phyloP scores from a whole-genome alignment of 2,888 invertebrate species.

The Eristalis pertinax region DNA sequence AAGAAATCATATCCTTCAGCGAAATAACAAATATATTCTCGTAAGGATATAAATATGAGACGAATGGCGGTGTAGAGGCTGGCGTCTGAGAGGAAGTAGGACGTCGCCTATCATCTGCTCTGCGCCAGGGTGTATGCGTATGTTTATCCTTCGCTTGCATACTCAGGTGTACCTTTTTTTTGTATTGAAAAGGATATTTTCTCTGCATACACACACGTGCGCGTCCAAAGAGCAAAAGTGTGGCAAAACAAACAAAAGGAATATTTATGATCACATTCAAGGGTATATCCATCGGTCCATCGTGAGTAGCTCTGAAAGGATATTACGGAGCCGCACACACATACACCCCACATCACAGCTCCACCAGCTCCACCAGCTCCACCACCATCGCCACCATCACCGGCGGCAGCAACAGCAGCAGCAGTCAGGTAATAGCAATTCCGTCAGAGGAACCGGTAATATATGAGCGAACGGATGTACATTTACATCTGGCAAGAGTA shows the following conservation, averaged over 20 bases:
- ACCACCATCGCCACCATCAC: neutral
- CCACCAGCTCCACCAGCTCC: neutral
- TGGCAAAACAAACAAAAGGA: constrained; percentile 25
- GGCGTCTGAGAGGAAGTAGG: neutral
- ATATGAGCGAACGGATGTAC: constrained; percentile 27
- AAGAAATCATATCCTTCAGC: constrained; percentile 47
- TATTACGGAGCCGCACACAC: constrained; percentile 27
- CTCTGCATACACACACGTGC: neutral
- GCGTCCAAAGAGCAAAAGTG: neutral
- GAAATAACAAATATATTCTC: constrained; percentile 48
- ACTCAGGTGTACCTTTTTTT: neutral
- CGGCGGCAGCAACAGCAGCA: constrained; percentile 1
- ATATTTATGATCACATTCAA: constrained; percentile 55
- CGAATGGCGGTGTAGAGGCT: neutral
- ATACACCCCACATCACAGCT: neutral
- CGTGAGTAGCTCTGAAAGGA: constrained; percentile 42
- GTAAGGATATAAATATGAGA: constrained; percentile 24
- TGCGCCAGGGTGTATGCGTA: neutral
- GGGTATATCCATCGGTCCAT: constrained; percentile 49
- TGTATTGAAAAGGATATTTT: neutral
- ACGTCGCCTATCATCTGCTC: neutral
- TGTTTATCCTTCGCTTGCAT: neutral
- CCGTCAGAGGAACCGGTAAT: constrained; percentile 29
- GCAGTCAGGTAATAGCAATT: constrained; percentile 34
- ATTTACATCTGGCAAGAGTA: constrained; percentile 14